Evolutionary conservation across 2,888 invertebrate species (phyloP), one percentile per base, ranked within the genome.

Genomic region (Chymomyza procnemis): DNA sequence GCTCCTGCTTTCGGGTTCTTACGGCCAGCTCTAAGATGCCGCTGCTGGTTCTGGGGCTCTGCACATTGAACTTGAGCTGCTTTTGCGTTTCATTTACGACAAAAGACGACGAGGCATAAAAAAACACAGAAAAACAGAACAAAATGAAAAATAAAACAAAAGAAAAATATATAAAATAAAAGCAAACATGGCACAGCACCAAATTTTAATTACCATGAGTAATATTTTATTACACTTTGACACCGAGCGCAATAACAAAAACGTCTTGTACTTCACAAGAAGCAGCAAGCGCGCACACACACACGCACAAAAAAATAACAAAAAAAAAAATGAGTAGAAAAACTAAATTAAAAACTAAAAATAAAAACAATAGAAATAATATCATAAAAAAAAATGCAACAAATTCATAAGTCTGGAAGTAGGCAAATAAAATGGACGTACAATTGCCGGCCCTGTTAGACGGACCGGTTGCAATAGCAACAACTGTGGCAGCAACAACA

Each of bases 181-280:
- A 64, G 50, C 48, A 61, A 21, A 61, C 61, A 22, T 34, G 65
- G 8, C 3, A 22, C 71, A 74, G 67, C 71, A 69, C 75, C 74
- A 75, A 81, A 81, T 81, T 85, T 79, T 83, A 85, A 83, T 83
- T 83, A 79, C 85, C 84, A 85, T 85, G 85, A 83, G 83, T 80
- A 85, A 83, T 83, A 83, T 83, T 85, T 83, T 85, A 83, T 83
- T 85, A 83, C 83, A 83, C 84, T 85, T 83, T 83, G 83, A 83
- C 83, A 83, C 83, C 83, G 83, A 85, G 56, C 46, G 52, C 64
- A 50, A 9, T 2, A 50, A 50, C 50, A 18, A 50, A 16, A 50
- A 50, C 47, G n/a, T n/a, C n/a, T n/a, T n/a, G n/a, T n/a, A 63
- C 47, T 55, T 63, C 55, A 56, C 47, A 26, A 8, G 47, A 60